Percentiles rank a stretch among this genome's conserved stretches.
phyloP scores from a whole-genome alignment of 1,140 invertebrate genomes.

The Thaumetopoea pityocampa region DNA sequence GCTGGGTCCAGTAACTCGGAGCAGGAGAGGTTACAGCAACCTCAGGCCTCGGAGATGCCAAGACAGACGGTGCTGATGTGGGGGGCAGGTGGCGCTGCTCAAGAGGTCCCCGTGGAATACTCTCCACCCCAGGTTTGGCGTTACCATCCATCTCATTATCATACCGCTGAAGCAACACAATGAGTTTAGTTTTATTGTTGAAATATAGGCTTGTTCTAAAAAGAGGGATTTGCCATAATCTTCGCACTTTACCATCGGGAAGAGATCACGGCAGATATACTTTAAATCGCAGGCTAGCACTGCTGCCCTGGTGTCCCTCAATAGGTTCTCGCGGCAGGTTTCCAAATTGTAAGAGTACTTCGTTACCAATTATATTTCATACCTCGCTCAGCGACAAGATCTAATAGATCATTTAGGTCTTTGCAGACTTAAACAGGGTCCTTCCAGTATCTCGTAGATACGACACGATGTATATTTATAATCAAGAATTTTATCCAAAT shows the following conservation, averaged over 20 bases:
- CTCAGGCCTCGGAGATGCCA: constrained; percentile 78
- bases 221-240: too few species aligned
- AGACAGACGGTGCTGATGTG: constrained; percentile 93
- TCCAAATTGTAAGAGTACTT: too few species aligned
- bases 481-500: constrained; percentile 49
- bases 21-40: constrained; percentile 51
- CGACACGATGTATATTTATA: constrained; percentile 34
- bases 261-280: too few species aligned
- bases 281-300: too few species aligned
- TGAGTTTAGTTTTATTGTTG: constrained; percentile 27
- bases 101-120: constrained; percentile 61
- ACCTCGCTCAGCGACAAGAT: constrained; percentile 45
- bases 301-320: too few species aligned
- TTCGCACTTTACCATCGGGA: too few species aligned
- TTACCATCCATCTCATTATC: constrained; percentile 64
- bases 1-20: constrained; percentile 59
- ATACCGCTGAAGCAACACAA: constrained; percentile 69
- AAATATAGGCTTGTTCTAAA: too few species aligned
- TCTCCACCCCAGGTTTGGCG: constrained; percentile 70
- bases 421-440: constrained; percentile 54
- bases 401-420: constrained; percentile 28
- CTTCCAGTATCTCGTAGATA: constrained; percentile 52
- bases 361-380: constrained; percentile 30
- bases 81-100: constrained; percentile 77
- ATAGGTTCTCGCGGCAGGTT: too few species aligned